Evolutionary conservation across 2,797 vertebrate species (phyloP), one percentile per base, ranked within the genome.

Genomic region (Tenualosa thibaudeaui): DNA sequence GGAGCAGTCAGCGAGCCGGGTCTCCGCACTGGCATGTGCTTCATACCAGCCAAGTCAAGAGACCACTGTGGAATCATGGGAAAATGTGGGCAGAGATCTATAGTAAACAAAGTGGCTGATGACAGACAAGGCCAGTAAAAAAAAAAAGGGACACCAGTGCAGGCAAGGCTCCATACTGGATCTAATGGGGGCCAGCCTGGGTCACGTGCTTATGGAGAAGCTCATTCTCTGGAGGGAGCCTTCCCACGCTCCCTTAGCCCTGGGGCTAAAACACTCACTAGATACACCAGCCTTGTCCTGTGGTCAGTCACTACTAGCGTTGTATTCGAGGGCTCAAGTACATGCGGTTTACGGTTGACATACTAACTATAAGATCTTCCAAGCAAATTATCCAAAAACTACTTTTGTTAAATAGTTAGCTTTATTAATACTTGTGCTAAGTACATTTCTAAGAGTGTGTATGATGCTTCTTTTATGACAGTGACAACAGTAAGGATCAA

Each of bases 211-310:
- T 71, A 31, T 51, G 65, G 37, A 75, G 71, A 78, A 40, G 17
- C 15, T 46, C 19, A 31, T 31, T 89, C 87, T 68, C 81, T 83
- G 84, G 85, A 9, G 49, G 85, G 54, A 78, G 37, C 26, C 85
- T 90, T 90, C 89, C 88, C 89, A 89, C 84, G 86, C 84, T 88
- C 85, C 65, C 50, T 46, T 53, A 84, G 82, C 85, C 26, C 37
- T 56, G 50, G 54, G 84, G 86, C 86, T 82, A 51, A 81, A 46
- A 81, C 82, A 78, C 81, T 53, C 81, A 5, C 7, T 82, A 54
- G 19, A 86, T 51, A 51, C 82, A 53, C 81, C 46, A 43, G 68
- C 49, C 40, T 46, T 26, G 78, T 62, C 62, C 43, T 15, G 82
- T 51, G 75, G 81, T 49, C 43, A 60, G 24, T 46, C 82, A 40